phyloP scores from a whole-genome alignment of 2,888 invertebrate genomes.

The Andrena praecox region DNA sequence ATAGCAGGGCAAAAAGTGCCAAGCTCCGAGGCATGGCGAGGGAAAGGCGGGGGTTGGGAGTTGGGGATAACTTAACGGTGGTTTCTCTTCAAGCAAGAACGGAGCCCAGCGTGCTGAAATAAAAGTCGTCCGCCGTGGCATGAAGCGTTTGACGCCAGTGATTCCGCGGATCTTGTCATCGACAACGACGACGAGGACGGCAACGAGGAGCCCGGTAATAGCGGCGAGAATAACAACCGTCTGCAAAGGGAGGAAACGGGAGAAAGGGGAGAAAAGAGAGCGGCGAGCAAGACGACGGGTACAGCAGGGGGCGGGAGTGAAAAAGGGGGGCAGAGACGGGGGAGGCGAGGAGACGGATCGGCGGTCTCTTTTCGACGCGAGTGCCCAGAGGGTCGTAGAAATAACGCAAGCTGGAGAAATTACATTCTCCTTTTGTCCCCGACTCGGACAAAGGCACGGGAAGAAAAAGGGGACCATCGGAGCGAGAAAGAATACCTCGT shows the following conservation, averaged over 20 bases:
- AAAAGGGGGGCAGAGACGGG: neutral
- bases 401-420: conserved; percentile 73
- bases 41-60: neutral
- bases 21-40: conserved; percentile 12
- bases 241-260: neutral
- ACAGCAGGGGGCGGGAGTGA: neutral
- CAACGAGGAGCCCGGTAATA: conserved; percentile 53
- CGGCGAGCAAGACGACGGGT: neutral
- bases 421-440: conserved; percentile 73
- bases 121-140: conserved; percentile 39
- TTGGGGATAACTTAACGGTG: neutral
- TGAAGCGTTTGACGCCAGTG: conserved; percentile 57
- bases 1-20: conserved; percentile 19
- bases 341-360: conserved; percentile 11
- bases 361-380: conserved; percentile 56
- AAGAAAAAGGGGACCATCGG: conserved; percentile 66
- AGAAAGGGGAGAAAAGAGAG: neutral
- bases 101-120: conserved; percentile 23
- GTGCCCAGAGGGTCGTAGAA: conserved; percentile 68
- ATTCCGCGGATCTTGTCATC: conserved; percentile 63
- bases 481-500: conserved; percentile 64
- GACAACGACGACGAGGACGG: conserved; percentile 25
- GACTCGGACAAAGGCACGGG: conserved; percentile 63
- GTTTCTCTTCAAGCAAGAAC: conserved; percentile 11
- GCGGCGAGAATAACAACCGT: conserved; percentile 55